phyloP scores from a whole-genome alignment of 1,140 invertebrate species.

The Drosophila takahashii region DNA sequence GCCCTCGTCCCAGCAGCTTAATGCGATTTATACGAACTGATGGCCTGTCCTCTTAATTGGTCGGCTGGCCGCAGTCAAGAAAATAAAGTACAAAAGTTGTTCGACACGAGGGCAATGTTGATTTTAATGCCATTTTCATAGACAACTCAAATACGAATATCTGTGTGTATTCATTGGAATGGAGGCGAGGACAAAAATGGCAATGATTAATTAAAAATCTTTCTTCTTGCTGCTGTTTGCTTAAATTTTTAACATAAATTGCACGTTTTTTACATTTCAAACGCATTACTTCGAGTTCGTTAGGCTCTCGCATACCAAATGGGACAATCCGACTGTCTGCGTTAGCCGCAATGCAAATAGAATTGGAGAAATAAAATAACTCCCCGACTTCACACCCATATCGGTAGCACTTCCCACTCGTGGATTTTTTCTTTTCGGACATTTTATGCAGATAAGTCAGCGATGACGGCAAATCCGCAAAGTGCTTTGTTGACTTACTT shows the following conservation, averaged over 20 bases:
- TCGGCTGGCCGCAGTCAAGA: constrained; percentile 80
- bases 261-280: constrained; percentile 84
- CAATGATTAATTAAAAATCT: constrained; percentile 79
- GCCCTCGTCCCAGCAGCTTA: constrained; percentile 51
- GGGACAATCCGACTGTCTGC: constrained; percentile 43
- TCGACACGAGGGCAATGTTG: constrained; percentile 53
- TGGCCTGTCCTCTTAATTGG: constrained; percentile 74
- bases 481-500: constrained; percentile 83
- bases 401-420: constrained; percentile 46
- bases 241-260: constrained; percentile 83
- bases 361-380: constrained; percentile 58
- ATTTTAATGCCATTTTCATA: constrained; percentile 82
- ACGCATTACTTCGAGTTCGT: constrained; percentile 84
- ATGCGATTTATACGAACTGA: constrained; percentile 82
- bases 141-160: constrained; percentile 67
- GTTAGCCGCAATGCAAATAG: constrained; percentile 76
- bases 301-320: constrained; percentile 82
- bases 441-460: constrained; percentile 75
- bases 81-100: constrained; percentile 77
- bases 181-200: constrained; percentile 39
- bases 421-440: constrained; percentile 19
- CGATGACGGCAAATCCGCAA: constrained; percentile 73
- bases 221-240: constrained; percentile 56
- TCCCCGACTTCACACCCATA: constrained; percentile 38
- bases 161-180: neutral